Evolutionary conservation across 2,113 vertebrate genomes (phyloP), one percentile per base, ranked within the genome.

Genomic region (Uropsilus gracilis): DNA sequence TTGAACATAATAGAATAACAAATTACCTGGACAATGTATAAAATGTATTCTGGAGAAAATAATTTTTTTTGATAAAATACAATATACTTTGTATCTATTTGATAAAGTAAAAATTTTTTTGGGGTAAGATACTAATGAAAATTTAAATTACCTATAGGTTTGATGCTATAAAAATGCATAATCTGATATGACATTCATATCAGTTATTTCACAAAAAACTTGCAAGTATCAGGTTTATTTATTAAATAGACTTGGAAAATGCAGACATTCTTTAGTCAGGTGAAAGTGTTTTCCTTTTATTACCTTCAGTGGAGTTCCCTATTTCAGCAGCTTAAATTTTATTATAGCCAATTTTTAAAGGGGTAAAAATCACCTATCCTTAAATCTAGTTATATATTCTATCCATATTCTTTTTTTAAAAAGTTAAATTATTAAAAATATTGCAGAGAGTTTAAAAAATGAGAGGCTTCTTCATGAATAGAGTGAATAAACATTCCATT

Each of bases 41-140:
- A 90, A 86, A n/a, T 66, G 92, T 91, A 92, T 78, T 94, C 46
- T 94, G 32, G 92, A n/a, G 61, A 91, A 78, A 96, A 68, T 20
- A 89, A 63, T 4, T 66, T 94, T 80, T 61, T 48, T 22, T 22
- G 20, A 22, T 2, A 55, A n/a, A n/a, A n/a, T n/a, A n/a, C n/a
- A n/a, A n/a, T n/a, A n/a, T n/a, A n/a, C n/a, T n/a, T n/a, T n/a
- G n/a, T n/a, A n/a, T n/a, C n/a, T 72, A 66, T 5, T 34, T 66
- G n/a, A n/a, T n/a, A n/a, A n/a, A n/a, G n/a, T n/a, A n/a, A n/a
- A n/a, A n/a, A n/a, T n/a, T n/a, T n/a, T n/a, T 66, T 66, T 34
- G 18, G 26, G 17, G 73, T 90, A 64, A 93, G 89, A 91, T 76
- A 78, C 57, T 92, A 82, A 57, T 90, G 16, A 89, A 78, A 80